Evolutionary conservation across 2,113 vertebrate species (phyloP).

Genomic region (Electrona antarctica): DNA sequence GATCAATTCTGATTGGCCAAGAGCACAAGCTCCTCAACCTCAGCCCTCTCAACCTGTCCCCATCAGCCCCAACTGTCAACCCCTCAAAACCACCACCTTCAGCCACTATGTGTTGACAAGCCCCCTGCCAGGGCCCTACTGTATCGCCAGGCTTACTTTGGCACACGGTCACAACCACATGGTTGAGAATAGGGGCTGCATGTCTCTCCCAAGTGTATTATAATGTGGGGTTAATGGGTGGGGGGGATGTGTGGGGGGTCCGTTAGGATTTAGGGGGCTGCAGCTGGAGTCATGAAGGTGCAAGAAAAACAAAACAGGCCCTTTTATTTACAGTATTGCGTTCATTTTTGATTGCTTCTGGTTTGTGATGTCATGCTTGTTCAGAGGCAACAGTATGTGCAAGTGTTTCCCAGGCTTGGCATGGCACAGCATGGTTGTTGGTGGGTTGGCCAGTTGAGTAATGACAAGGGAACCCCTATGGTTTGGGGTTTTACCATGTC

Average conservation of each 20-base stretch:
- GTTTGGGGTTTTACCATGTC: neutral
- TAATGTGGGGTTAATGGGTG: neutral
- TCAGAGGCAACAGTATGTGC: neutral
- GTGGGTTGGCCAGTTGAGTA: neutral
- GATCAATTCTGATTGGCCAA: neutral
- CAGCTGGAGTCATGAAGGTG: neutral
- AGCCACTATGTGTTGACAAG: conserved; percentile 23
- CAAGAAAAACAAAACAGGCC: neutral
- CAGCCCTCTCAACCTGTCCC: neutral
- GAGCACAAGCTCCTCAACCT: neutral
- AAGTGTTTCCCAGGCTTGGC: neutral
- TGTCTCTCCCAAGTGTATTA: neutral
- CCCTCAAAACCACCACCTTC: conserved; percentile 1
- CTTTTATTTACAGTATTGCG: neutral
- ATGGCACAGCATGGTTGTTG: no score
- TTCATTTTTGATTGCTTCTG: neutral
- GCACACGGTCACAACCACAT: conserved; percentile 1
- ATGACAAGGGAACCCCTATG: neutral
- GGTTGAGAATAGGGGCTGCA: neutral
- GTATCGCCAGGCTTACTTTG: conserved; percentile 19
- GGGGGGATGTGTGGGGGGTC: neutral
- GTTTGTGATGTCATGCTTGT: neutral
- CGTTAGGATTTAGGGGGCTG: neutral
- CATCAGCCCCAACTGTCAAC: neutral
- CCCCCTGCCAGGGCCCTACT: conserved; percentile 10